Evolutionary conservation across 2,113 vertebrate genomes (phyloP).

Genomic region (Calyptommatus sinebrachiatus): DNA sequence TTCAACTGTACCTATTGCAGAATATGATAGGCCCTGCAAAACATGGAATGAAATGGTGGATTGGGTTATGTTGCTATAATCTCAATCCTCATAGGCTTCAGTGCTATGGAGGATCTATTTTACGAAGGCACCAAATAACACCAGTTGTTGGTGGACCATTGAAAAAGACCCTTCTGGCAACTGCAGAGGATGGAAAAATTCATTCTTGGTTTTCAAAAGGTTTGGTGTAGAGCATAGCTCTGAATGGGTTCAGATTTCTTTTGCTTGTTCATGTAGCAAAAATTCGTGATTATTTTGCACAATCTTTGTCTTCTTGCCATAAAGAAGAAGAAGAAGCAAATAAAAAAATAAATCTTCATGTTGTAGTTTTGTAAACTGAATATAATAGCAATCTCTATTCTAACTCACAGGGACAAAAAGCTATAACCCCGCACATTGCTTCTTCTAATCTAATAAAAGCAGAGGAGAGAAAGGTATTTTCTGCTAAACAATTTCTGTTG

Average conservation of each 20-base stretch:
- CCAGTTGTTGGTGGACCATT: too few relatives aligned
- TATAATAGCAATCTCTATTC: conserved; percentile 4
- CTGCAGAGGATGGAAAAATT: too few relatives aligned
- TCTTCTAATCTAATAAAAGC: conserved; percentile 25
- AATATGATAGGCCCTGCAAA: too few relatives aligned
- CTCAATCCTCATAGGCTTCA: too few relatives aligned
- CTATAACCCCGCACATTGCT: neutral
- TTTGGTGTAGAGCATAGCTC: too few relatives aligned
- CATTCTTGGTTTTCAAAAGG: too few relatives aligned
- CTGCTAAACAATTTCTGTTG: conserved; percentile 10
- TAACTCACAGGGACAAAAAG: conserved; percentile 29
- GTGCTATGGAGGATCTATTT: too few relatives aligned
- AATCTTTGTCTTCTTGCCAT: neutral
- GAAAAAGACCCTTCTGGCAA: too few relatives aligned
- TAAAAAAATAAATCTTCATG: neutral
- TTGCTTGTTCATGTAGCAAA: neutral
- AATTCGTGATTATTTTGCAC: neutral
- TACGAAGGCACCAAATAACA: too few relatives aligned
- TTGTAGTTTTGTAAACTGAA: neutral
- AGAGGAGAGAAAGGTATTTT: conserved; percentile 26
- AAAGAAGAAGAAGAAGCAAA: neutral
- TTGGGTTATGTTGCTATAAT: too few relatives aligned
- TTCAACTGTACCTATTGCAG: too few relatives aligned
- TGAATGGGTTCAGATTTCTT: neutral
- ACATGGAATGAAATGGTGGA: too few relatives aligned